Percentiles rank a stretch among this genome's conserved stretches.
Conservation (phyloP, 2,797 vertebrate genomes). For the Pachyuromys duprasi region DNA sequence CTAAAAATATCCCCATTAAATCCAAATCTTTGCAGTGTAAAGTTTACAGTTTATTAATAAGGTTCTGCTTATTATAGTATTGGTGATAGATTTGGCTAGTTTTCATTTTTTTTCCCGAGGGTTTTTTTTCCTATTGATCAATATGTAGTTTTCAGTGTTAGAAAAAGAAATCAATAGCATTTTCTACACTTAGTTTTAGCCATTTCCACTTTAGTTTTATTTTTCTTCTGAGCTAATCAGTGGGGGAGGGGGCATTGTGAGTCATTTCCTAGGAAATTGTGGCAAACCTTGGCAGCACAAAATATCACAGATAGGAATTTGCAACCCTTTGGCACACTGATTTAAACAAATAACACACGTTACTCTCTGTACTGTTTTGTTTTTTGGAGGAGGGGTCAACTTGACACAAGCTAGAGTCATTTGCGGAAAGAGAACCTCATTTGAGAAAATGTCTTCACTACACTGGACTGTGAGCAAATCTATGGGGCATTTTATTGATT, state of each 20-base stretch:
- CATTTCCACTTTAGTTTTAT: slow-evolving; percentile 41
- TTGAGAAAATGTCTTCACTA: not conserved
- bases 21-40: not conserved
- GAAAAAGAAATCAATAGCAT: slow-evolving; percentile 25
- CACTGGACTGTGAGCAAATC: not conserved
- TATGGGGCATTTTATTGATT: not conserved
- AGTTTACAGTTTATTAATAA: not conserved
- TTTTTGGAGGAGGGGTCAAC: not conserved
- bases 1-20: slow-evolving; percentile 22
- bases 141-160: slow-evolving; percentile 41
- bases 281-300: not conserved
- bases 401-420: not conserved
- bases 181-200: slow-evolving; percentile 10
- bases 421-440: not conserved
- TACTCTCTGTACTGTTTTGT: not conserved
- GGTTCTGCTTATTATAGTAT: not conserved
- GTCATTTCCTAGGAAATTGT: slow-evolving; percentile 2
- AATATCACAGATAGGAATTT: not conserved
- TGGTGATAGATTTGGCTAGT: slow-evolving; percentile 40
- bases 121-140: not conserved
- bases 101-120: not conserved
- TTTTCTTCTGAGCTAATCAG: not conserved
- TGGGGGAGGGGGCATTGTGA: not conserved
- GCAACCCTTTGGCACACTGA: not conserved
- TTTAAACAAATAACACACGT: not conserved